Base-by-base conservation (phyloP, 2,113 vertebrate genomes). In the Elgaria multicarinata region DNA sequence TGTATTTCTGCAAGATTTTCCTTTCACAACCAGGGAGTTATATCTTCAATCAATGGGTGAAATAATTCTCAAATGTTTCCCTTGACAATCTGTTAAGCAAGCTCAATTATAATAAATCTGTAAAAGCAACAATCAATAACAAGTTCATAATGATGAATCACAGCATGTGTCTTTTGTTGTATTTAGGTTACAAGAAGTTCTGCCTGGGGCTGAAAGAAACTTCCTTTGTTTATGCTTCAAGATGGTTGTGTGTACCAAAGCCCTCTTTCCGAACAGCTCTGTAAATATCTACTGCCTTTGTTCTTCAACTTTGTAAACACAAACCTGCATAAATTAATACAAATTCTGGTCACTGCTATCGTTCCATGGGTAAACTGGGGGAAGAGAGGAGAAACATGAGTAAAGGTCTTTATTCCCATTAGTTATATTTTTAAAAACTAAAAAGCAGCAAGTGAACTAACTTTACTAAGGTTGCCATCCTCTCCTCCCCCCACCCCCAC, bases 31-130 rank as follows among this genome's bases (percentile, higher is more conserved):
- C 16, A 62, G 20, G 3, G 16, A 62, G 58, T 62, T 62, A 62
- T 33, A 77, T 46, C 16, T 44, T 86, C 72, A 66, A 18, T 50
- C 31, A 46, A n/a, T 33, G 36, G 4, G 1, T 36, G 55, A 36
- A 85, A 13, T 50, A 58, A 33, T 87, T 78, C 74, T 66, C 74
- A 87, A n/a, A 66, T 78, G 58, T 87, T 87, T 87, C 36, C 85
- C 31, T 66, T 77, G 74, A 46, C 74, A 46, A 87, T 78, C 58
- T 77, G 74, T 67, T 78, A 87, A 78, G 58, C 74, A 4, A 46
- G 36, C 74, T 76, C 46, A 66, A 78, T 87, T 76, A 77, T 66
- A 78, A 78, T 87, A 87, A 64, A 87, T 46, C 62, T 62, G 66
- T 87, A 64, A 64, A 77, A 66, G 39, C 28, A 44, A 66, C 85